Conservation (phyloP, 2,888 invertebrate species). For the Labia minor region DNA sequence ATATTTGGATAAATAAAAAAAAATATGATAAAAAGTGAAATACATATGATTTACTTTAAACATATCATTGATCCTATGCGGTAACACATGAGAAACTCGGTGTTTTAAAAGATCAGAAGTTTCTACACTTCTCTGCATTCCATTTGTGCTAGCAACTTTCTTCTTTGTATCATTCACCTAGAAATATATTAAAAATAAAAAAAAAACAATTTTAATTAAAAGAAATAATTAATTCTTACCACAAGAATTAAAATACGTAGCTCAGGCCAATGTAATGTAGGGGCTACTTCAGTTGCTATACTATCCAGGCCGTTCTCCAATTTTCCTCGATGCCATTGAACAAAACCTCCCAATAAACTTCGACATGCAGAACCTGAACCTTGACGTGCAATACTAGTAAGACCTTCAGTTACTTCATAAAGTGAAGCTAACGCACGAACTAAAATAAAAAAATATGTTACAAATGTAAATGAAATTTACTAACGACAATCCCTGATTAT, state of each 20-base stretch:
- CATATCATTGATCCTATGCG: slow-evolving; percentile 53
- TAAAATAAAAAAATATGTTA: slow-evolving; percentile 27
- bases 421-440: slow-evolving; percentile 67
- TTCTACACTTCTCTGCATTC: slow-evolving; percentile 70
- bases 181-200: slow-evolving; percentile 21
- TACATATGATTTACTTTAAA: slow-evolving; percentile 32
- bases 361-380: slow-evolving; percentile 96
- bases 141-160: slow-evolving; percentile 73
- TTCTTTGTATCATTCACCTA: slow-evolving; percentile 62
- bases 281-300: slow-evolving; percentile 59
- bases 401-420: slow-evolving; percentile 60
- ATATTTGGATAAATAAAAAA: background rate
- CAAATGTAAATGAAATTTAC: slow-evolving; percentile 15
- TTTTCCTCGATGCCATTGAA: slow-evolving; percentile 74
- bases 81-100: slow-evolving; percentile 61
- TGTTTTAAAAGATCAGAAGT: slow-evolving; percentile 75
- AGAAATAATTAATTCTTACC: slow-evolving; percentile 39
- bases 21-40: background rate
- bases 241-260: slow-evolving; percentile 83
- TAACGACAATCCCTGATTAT: too few species aligned
- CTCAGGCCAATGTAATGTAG: slow-evolving; percentile 75
- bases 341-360: slow-evolving; percentile 89
- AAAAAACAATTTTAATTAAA: slow-evolving; percentile 3
- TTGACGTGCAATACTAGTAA: slow-evolving; percentile 66
- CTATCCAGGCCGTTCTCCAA: slow-evolving; percentile 60